These are phyloP conservation scores for Pygoscelis antarcticus DNA, from an alignment of 2,113 vertebrate species.

Conservation along the genomic window DNA sequence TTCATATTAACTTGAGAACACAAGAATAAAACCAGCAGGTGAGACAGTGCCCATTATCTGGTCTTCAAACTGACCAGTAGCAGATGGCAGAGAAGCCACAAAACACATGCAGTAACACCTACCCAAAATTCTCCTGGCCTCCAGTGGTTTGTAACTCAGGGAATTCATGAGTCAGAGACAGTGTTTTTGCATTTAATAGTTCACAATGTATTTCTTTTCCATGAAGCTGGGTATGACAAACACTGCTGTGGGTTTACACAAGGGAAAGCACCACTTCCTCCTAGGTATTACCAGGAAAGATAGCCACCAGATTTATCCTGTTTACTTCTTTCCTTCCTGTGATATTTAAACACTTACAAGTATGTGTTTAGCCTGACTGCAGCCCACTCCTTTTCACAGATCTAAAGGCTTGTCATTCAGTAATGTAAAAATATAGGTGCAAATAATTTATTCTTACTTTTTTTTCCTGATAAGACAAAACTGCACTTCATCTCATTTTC, in stretches of 20 bases:
- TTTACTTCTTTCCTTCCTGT: constrained; percentile 4
- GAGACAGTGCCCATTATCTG: not conserved
- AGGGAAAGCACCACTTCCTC: not conserved
- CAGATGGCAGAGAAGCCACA: not conserved
- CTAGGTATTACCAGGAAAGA: not conserved
- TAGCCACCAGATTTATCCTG: not conserved
- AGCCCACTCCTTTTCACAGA: not conserved
- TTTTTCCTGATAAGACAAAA: not conserved
- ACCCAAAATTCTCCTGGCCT: not conserved
- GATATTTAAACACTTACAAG: not conserved
- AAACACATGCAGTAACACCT: not conserved
- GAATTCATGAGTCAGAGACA: not conserved
- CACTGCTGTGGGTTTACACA: not conserved
- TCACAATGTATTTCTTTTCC: not conserved
- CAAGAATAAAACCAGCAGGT: not conserved
- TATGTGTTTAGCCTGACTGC: not conserved
- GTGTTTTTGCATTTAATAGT: not conserved
- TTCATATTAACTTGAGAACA: not conserved
- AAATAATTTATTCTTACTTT: not conserved
- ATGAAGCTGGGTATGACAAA: not conserved
- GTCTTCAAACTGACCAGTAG: not conserved
- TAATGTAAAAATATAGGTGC: not conserved
- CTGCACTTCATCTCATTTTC: not conserved
- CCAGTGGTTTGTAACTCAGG: not conserved
- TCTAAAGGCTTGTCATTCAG: not conserved